Conservation (phyloP, 1,140 invertebrate species). For the Lordiphosa stackelbergi region DNA sequence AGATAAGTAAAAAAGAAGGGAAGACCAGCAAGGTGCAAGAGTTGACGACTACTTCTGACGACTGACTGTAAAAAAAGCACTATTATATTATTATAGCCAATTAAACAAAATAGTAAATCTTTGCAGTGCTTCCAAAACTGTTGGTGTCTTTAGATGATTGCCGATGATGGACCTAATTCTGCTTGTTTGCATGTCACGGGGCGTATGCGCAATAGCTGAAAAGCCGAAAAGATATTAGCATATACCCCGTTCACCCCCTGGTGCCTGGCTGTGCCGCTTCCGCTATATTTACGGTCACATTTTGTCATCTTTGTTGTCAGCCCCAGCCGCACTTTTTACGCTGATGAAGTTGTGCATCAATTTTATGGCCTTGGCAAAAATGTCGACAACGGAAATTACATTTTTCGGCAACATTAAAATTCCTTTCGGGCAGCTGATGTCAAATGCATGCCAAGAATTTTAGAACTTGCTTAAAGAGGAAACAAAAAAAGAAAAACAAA, state of each 20-base stretch:
- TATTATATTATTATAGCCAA: constrained; percentile 69
- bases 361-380: constrained; percentile 57
- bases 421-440: constrained; percentile 56
- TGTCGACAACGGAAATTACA: constrained; percentile 64
- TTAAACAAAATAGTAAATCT: constrained; percentile 72
- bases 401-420: constrained; percentile 72
- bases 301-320: constrained; percentile 42
- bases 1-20: constrained; percentile 25
- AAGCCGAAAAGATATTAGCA: neutral
- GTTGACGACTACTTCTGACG: constrained; percentile 25
- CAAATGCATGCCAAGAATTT: constrained; percentile 52
- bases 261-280: constrained; percentile 10
- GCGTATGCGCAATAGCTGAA: constrained; percentile 37
- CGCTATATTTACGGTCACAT: constrained; percentile 36
- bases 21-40: constrained; percentile 14
- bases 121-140: constrained; percentile 34
- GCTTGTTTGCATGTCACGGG: constrained; percentile 9
- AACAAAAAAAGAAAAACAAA: constrained; percentile 31
- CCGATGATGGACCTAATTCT: neutral
- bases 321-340: constrained; percentile 46
- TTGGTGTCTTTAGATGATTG: constrained; percentile 7
- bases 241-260: constrained; percentile 5
- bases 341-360: constrained; percentile 71
- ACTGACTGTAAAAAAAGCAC: constrained; percentile 61
- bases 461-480: constrained; percentile 31